Percentiles rank a stretch among this genome's conserved stretches.
phyloP scores from a whole-genome alignment of 2,113 vertebrate genomes.

The Apaloderma vittatum region DNA sequence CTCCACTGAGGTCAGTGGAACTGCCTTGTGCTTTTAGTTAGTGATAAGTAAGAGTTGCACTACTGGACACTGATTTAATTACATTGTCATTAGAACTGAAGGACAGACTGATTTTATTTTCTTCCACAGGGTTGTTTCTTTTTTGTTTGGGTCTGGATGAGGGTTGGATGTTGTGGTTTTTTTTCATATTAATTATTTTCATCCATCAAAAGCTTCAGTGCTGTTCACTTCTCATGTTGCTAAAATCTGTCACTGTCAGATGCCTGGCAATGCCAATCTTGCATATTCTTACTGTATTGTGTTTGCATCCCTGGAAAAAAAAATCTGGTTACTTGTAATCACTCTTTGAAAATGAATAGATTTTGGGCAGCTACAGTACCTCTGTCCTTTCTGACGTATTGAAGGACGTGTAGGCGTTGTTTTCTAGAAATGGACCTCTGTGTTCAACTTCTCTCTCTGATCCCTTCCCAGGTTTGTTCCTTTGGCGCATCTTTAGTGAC shows the following conservation, averaged over 20 bases:
- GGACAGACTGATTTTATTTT: neutral
- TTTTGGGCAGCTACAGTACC: neutral
- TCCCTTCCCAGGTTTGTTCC: neutral
- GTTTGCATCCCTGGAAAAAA: accelerated
- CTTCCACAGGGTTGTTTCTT: accelerated
- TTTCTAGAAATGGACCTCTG: neutral
- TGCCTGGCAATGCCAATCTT: neutral
- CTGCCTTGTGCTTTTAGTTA: neutral
- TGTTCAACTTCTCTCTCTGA: neutral
- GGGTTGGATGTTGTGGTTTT: neutral
- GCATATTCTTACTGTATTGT: neutral
- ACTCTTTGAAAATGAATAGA: neutral
- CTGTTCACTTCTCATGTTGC: neutral
- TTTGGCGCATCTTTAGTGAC: neutral
- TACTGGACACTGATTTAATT: neutral
- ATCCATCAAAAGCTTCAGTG: neutral
- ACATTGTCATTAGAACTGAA: neutral
- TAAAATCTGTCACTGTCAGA: neutral
- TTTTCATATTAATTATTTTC: neutral
- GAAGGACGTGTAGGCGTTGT: neutral
- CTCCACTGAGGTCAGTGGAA: neutral
- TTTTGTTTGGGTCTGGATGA: neutral
- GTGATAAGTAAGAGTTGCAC: neutral
- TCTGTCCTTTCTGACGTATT: neutral
- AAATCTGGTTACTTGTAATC: neutral